A percentile compares a stretch with the other conserved stretches of the same genome.
Conservation (phyloP, 35 echinoderm and acorn worm species). For the Anneissia japonica region DNA sequence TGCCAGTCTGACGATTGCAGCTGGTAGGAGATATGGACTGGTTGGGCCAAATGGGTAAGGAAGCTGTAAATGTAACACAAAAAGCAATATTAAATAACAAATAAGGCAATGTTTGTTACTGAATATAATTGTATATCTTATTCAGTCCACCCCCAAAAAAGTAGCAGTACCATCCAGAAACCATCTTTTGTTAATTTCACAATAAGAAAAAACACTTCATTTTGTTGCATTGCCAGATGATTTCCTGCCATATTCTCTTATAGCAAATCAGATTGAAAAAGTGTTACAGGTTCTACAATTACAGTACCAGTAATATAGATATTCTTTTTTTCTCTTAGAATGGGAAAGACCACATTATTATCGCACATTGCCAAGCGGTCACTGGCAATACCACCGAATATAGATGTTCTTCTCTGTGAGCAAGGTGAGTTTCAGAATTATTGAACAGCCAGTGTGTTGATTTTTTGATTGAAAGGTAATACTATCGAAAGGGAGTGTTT, state of each 20-base stretch:
- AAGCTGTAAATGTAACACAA: background rate
- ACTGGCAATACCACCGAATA: constrained; percentile 85
- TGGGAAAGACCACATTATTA: constrained; percentile 90
- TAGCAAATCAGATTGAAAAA: no score
- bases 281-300: no score
- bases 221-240: no score
- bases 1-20: constrained; percentile 62
- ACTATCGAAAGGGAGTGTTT: background rate
- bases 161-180: no score
- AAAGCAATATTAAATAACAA: no score
- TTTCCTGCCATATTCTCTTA: no score
- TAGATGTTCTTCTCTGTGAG: constrained; percentile 92
- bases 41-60: constrained; percentile 99
- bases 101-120: no score
- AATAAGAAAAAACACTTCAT: no score
- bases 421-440: constrained; percentile 57
- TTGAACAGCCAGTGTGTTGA: background rate
- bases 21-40: constrained; percentile 83
- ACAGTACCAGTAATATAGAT: constrained; percentile 2
- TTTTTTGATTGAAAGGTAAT: background rate
- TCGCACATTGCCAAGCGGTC: constrained; percentile 72
- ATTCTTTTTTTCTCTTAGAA: constrained; percentile 19
- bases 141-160: no score
- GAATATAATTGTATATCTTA: no score
- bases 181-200: no score